A percentile compares a stretch with the other conserved stretches of the same genome.
These are phyloP conservation scores for Drosophila nigrodunni DNA, from an alignment of 1,140 invertebrate species.

Conservation along the genomic window DNA sequence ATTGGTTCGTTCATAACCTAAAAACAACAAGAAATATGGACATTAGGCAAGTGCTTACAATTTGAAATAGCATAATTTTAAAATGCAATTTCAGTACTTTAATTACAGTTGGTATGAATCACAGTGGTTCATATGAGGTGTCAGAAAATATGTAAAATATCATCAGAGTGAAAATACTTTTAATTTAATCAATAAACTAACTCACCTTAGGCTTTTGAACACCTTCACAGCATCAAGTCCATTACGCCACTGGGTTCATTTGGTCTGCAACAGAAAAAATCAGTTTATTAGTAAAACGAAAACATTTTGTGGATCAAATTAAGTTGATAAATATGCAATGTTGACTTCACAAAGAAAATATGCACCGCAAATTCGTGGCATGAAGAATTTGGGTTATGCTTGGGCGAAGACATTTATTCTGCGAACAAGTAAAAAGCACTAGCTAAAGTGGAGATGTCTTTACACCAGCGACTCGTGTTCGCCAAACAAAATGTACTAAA, in stretches of 20 bases:
- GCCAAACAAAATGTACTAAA: constrained; percentile 3
- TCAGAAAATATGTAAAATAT: constrained; percentile 71
- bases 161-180: constrained; percentile 52
- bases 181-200: neutral
- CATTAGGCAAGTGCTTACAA: neutral
- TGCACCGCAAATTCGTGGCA: constrained; percentile 76
- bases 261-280: constrained; percentile 24
- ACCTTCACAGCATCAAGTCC: neutral
- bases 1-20: constrained; percentile 33
- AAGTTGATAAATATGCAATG: constrained; percentile 28
- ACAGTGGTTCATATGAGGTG: constrained; percentile 82
- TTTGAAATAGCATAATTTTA: neutral
- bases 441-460: constrained; percentile 76
- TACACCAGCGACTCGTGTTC: constrained; percentile 82
- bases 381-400: constrained; percentile 80
- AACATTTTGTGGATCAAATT: neutral
- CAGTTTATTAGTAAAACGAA: constrained; percentile 8
- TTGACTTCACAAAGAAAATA: constrained; percentile 75
- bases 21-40: constrained; percentile 15
- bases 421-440: constrained; percentile 83
- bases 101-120: constrained; percentile 69
- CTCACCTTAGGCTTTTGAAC: constrained; percentile 2
- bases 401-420: constrained; percentile 76
- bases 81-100: constrained; percentile 42
- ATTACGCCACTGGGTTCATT: constrained; percentile 6